Evolutionary conservation across 1,140 invertebrate species (phyloP), one percentile per base, ranked within the genome.

Genomic region (Propsilocerus akamusi): DNA sequence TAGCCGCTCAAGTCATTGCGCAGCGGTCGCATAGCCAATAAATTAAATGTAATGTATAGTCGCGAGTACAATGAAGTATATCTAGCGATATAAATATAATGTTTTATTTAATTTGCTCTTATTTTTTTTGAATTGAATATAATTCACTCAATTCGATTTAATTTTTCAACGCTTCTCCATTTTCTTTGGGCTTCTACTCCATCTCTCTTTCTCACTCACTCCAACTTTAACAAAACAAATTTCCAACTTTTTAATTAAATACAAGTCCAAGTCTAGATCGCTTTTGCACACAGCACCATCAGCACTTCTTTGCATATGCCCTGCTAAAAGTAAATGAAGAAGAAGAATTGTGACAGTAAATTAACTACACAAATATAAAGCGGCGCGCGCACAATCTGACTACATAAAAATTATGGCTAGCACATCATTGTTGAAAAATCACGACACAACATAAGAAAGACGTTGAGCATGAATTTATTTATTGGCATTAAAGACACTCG

Each of bases 51-150:
- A 37, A n/a, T 17, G 22, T 41, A 20, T 20, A 20, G 22, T 41
- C 34, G 17, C n/a, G n/a, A n/a, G n/a, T n/a, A n/a, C n/a, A n/a
- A n/a, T n/a, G n/a, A n/a, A n/a, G n/a, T 17, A 41, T 41, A 17
- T 7, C 14, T 17, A 37, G 20, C 28, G 28, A 30, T 30, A n/a
- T 30, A 30, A 8, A 30, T 30, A 30, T 11, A 30, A 30, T n/a
- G 28, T 30, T 30, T n/a, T 30, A 30, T 37, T 14, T n/a, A 37
- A 12, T 12, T 14, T 37, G 32, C 32, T 37, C 32, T 37, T 37
- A 37, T 37, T 37, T 37, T 12, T 17, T 37, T 34, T 41, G 34
- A 41, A 17, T 41, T 41, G 14, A 41, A 41, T 41, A 41, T 41
- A 22, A 41, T 41, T 41, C 34, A 41, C 34, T 41, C 34, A 41